Evolutionary conservation across 2,797 vertebrate species (phyloP).

Genomic region (Zalophus californianus): DNA sequence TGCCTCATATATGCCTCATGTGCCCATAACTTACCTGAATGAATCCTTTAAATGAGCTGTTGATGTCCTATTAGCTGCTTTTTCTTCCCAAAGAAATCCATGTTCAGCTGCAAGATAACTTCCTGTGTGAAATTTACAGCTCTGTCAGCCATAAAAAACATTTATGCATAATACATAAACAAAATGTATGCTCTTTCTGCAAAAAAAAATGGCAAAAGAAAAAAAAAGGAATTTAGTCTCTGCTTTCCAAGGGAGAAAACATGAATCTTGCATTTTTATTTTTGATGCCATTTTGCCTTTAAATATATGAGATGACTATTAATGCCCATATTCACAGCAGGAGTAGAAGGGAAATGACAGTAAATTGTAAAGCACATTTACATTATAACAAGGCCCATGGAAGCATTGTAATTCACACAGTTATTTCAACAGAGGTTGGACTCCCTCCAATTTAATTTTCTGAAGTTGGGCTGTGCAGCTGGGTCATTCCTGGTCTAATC

Average conservation of each 20-base stretch:
- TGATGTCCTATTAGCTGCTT: constrained; percentile 31
- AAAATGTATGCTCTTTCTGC: fast-evolving
- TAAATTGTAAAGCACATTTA: constrained; percentile 79
- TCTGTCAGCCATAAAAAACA: constrained; percentile 65
- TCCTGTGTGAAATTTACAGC: constrained; percentile 68
- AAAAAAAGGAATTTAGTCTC: background rate
- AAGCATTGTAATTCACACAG: constrained; percentile 72
- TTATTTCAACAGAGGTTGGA: constrained; percentile 84
- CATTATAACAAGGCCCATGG: constrained; percentile 71
- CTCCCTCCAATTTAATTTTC: constrained; percentile 90
- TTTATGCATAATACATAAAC: constrained; percentile 70
- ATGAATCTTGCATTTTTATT: constrained; percentile 55
- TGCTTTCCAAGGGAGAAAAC: constrained; percentile 60
- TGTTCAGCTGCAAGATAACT: constrained; percentile 53
- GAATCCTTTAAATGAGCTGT: constrained; percentile 57
- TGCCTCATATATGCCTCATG: background rate
- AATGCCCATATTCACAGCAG: constrained; percentile 40
- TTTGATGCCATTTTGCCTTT: constrained; percentile 65
- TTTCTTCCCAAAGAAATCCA: constrained; percentile 46
- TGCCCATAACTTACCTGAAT: constrained; percentile 21
- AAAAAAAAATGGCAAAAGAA: background rate
- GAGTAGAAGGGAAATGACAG: constrained; percentile 37
- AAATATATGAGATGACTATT: constrained; percentile 50
- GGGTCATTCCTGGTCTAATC: constrained; percentile 79
- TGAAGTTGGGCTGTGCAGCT: constrained; percentile 81